Evolutionary conservation across 1,140 invertebrate genomes (phyloP).

Genomic region (Tetraneura akinire): DNA sequence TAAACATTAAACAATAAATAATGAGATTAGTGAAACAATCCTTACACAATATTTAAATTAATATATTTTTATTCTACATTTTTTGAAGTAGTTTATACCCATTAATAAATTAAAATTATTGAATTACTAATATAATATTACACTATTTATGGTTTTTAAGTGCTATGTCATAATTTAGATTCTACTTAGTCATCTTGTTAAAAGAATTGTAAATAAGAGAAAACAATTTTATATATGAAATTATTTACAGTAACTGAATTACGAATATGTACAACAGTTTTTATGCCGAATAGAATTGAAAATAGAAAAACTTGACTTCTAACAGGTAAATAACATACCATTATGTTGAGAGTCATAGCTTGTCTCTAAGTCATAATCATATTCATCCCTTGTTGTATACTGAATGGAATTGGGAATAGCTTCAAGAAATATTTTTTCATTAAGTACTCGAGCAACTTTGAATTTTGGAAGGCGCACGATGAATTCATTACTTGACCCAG

Average conservation of each 20-base stretch:
- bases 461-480: slow-evolving; percentile 44
- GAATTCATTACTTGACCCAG: slow-evolving; percentile 40
- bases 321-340: slow-evolving; percentile 35
- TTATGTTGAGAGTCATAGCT: background rate
- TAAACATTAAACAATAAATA: too few species aligned
- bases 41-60: background rate
- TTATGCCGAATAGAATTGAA: background rate
- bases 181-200: too few species aligned
- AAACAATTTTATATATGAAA: background rate
- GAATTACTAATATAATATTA: too few species aligned
- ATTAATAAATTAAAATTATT: too few species aligned
- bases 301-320: slow-evolving; percentile 32
- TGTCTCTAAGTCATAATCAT: slow-evolving; percentile 31
- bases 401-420: slow-evolving; percentile 35
- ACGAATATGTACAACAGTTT: background rate
- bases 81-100: too few species aligned
- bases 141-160: too few species aligned
- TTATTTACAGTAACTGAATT: background rate
- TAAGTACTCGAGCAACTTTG: slow-evolving; percentile 42
- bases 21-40: slow-evolving; percentile 27
- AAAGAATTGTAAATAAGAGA: background rate
- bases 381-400: slow-evolving; percentile 46
- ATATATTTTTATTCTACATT: too few species aligned
- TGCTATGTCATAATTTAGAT: too few species aligned
- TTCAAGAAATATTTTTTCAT: slow-evolving; percentile 48